Evolutionary conservation across 2,797 vertebrate genomes (phyloP).

Genomic region (Heliangelus exortis): DNA sequence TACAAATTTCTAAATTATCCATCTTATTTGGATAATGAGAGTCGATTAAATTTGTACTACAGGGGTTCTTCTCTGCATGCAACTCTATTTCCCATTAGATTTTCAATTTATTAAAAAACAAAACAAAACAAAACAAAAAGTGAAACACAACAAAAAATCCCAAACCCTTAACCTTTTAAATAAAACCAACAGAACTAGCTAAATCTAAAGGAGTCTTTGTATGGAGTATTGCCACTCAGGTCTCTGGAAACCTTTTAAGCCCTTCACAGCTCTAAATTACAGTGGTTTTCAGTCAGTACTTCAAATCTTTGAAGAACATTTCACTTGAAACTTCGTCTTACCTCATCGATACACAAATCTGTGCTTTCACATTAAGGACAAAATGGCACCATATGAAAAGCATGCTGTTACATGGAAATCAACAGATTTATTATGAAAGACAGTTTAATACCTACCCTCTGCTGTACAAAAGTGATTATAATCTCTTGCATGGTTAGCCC

Average conservation of each 20-base stretch:
- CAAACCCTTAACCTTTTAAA: background rate
- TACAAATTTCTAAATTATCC: slow-evolving; percentile 47
- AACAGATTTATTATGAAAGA: background rate
- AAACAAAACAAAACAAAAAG: no score
- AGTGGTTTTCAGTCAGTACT: background rate
- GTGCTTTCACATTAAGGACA: background rate
- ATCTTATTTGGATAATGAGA: slow-evolving; percentile 25
- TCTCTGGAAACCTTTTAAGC: background rate
- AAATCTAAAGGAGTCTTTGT: background rate
- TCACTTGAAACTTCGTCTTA: background rate
- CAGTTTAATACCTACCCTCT: background rate
- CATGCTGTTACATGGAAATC: background rate
- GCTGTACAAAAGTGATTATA: background rate
- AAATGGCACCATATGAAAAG: background rate
- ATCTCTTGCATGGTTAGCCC: background rate
- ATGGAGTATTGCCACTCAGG: background rate
- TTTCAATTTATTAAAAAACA: background rate
- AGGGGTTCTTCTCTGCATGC: slow-evolving; percentile 1
- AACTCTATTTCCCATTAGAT: background rate
- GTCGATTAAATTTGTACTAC: slow-evolving; percentile 40
- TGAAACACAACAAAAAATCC: no score
- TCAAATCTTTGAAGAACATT: slow-evolving; percentile 10
- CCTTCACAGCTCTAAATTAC: slow-evolving; percentile 1
- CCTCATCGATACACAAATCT: background rate
- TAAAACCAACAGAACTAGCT: background rate